These are phyloP conservation scores for Ptyas mucosa DNA, from an alignment of 2,113 vertebrate species.

Conservation along the genomic window DNA sequence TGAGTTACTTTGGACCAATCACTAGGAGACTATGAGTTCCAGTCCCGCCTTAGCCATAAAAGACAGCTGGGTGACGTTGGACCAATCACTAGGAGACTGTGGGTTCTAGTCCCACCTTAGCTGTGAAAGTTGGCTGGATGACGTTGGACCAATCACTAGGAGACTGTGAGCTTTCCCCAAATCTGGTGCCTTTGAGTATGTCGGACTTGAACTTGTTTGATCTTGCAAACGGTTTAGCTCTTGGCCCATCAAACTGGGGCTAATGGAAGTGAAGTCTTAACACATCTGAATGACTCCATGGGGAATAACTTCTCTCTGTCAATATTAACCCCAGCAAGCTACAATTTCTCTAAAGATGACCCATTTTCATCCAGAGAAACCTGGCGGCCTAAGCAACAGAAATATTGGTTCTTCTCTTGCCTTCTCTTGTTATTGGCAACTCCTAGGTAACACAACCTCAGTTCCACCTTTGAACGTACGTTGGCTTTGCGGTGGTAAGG, in stretches of 20 bases:
- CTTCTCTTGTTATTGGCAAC: background rate
- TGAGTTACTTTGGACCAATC: too few relatives aligned
- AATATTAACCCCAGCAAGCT: background rate
- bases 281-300: background rate
- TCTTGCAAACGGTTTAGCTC: background rate
- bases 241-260: background rate
- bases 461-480: background rate
- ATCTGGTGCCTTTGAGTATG: background rate
- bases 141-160: too few relatives aligned
- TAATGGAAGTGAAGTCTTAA: background rate
- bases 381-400: background rate
- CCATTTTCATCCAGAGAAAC: background rate
- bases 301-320: background rate
- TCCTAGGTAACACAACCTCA: background rate
- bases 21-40: too few relatives aligned
- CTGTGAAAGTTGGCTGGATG: too few relatives aligned
- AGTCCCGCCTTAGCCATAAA: too few relatives aligned
- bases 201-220: background rate
- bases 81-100: too few relatives aligned
- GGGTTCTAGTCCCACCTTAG: too few relatives aligned
- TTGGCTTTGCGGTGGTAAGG: background rate
- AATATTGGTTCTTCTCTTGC: background rate
- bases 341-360: background rate
- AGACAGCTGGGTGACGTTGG: too few relatives aligned
- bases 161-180: background rate